Percentiles rank a stretch among this genome's conserved stretches.
Evolutionary conservation across 2,888 invertebrate genomes (phyloP).

Genomic region (Eilema griseolum): DNA sequence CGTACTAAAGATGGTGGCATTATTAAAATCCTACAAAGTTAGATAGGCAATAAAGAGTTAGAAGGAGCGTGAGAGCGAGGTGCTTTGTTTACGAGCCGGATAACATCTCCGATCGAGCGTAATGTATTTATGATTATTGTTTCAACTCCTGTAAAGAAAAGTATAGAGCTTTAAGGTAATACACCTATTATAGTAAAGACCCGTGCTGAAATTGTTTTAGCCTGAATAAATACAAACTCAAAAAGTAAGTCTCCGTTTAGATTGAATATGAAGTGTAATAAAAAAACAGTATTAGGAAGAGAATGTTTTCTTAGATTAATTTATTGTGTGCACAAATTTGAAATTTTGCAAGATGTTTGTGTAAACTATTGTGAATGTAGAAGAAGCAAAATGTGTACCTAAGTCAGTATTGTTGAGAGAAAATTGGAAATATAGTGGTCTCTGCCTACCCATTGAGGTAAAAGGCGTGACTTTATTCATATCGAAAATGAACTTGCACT

Average conservation of each 20-base stretch:
- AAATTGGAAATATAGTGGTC: neutral
- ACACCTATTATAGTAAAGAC: conserved; percentile 46
- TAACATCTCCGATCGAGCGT: conserved; percentile 82
- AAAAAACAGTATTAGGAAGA: neutral
- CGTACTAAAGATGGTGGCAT: conserved; percentile 57
- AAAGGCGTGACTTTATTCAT: too few relatives aligned
- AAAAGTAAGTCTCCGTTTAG: conserved; percentile 10
- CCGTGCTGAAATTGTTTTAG: conserved; percentile 38
- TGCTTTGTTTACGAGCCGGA: conserved; percentile 81
- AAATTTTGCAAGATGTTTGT: neutral
- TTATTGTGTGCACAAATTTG: neutral
- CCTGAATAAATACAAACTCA: conserved; percentile 35
- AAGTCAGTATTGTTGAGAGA: neutral
- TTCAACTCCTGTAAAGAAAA: conserved; percentile 58
- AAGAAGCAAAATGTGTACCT: neutral
- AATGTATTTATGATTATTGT: conserved; percentile 87
- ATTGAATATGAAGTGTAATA: neutral
- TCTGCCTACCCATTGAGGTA: too few relatives aligned
- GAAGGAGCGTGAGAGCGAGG: conserved; percentile 57
- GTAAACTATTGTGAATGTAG: neutral
- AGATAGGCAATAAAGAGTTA: conserved; percentile 83
- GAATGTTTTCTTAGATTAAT: too few relatives aligned
- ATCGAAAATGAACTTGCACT: neutral
- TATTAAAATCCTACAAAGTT: conserved; percentile 83
- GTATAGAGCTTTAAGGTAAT: conserved; percentile 50